Evolutionary conservation across 2,113 vertebrate genomes (phyloP).

Genomic region (Canis aureus): DNA sequence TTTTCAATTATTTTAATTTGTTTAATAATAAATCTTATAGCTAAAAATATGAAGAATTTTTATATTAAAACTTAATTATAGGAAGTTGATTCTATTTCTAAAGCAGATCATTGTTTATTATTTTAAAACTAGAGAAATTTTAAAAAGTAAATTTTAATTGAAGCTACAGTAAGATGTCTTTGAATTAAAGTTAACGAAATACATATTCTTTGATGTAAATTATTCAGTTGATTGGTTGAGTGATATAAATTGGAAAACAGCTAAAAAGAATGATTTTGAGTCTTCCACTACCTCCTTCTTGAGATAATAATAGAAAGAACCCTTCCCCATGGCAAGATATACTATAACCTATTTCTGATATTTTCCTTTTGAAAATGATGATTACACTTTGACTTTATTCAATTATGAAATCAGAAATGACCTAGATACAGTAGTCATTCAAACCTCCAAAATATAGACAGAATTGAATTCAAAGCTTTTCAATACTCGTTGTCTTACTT

Average conservation of each 20-base stretch:
- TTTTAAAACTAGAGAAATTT: not conserved
- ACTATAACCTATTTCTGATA: not conserved
- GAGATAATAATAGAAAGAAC: not conserved
- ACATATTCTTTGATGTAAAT: conserved; percentile 17
- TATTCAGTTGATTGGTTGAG: not conserved
- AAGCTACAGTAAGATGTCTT: not conserved
- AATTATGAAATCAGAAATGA: conserved; percentile 14
- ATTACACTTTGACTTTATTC: not conserved
- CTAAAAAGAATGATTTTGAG: conserved; percentile 7
- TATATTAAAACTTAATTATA: conserved; percentile 20
- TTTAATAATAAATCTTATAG: not conserved
- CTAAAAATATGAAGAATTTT: not conserved
- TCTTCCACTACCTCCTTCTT: not conserved
- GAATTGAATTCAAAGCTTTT: not conserved
- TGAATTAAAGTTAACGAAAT: not conserved
- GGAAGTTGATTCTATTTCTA: not conserved
- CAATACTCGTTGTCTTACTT: not conserved
- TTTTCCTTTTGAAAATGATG: not conserved
- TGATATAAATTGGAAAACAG: not conserved
- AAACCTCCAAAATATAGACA: not conserved
- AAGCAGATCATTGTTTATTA: not conserved
- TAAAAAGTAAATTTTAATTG: conserved; percentile 3
- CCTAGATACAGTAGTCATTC: not conserved
- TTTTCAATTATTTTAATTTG: not conserved
- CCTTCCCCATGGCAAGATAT: not conserved